Percentiles rank a stretch among this genome's conserved stretches.
Conservation (phyloP, 2,113 vertebrate genomes). For the Paradoxurus hermaphroditus region DNA sequence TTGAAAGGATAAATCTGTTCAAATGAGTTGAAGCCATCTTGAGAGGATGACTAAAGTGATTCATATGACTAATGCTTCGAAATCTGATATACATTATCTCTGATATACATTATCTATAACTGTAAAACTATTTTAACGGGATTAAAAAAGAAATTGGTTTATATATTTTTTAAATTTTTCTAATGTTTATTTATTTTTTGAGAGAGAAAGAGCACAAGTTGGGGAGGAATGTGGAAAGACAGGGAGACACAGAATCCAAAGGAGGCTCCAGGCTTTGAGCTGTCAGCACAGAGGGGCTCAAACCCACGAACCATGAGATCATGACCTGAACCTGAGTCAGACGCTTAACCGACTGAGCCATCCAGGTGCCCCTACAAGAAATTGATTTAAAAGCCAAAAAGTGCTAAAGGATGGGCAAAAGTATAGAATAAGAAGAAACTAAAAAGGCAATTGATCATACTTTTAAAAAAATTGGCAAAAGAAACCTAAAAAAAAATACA, state of each 20-base stretch:
- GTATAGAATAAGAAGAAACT: not conserved
- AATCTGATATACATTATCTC: not conserved
- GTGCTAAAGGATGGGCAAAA: not conserved
- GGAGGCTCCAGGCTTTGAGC: too few relatives aligned
- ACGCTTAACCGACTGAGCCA: too few relatives aligned
- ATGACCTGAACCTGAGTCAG: too few relatives aligned
- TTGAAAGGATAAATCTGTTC: not conserved
- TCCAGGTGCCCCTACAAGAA: too few relatives aligned
- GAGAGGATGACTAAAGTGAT: not conserved
- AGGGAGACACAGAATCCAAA: too few relatives aligned
- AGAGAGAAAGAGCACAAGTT: too few relatives aligned
- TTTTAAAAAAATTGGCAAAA: conserved; percentile 1
- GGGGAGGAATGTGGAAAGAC: too few relatives aligned
- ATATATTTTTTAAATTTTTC: too few relatives aligned
- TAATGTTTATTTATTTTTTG: too few relatives aligned
- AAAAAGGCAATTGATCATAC: not conserved
- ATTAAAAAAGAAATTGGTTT: conserved; percentile 11
- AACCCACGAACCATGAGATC: too few relatives aligned
- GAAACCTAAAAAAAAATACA: not conserved
- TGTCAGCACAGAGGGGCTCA: too few relatives aligned
- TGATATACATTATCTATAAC: not conserved
- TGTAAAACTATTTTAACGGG: not conserved
- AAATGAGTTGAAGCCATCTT: not conserved
- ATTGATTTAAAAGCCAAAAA: not conserved
- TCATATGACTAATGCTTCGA: not conserved